These are phyloP conservation scores for Andrena minutula DNA, from an alignment of 2,888 invertebrate genomes.

Conservation along the genomic window DNA sequence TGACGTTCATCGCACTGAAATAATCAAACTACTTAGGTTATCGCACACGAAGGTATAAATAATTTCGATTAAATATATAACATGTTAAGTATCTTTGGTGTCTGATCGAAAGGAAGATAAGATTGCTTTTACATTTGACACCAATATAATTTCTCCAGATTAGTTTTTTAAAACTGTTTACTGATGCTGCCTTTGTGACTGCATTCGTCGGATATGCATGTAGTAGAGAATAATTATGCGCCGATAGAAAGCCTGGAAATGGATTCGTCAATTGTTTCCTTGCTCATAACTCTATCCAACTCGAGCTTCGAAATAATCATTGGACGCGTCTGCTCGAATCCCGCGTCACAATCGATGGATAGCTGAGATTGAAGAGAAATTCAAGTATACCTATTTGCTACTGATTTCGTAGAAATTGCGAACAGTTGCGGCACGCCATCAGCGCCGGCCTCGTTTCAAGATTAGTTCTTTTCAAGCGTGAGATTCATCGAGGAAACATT, in stretches of 20 bases:
- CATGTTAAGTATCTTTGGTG: no score
- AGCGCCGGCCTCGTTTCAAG: background rate
- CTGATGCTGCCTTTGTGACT: background rate
- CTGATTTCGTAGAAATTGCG: constrained; percentile 32
- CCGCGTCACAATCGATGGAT: constrained; percentile 19
- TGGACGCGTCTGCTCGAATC: constrained; percentile 3
- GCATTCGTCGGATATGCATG: background rate
- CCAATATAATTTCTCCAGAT: no score
- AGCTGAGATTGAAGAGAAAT: constrained; percentile 21
- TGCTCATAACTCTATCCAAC: background rate
- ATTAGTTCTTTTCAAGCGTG: constrained; percentile 11
- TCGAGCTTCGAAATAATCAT: constrained; percentile 14
- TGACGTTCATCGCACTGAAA: no score
- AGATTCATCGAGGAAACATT: background rate
- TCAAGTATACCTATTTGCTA: constrained; percentile 14
- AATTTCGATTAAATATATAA: no score
- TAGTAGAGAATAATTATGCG: constrained; percentile 3
- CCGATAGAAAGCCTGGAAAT: constrained; percentile 12
- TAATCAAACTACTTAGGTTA: no score
- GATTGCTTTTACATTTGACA: no score
- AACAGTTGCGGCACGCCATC: constrained; percentile 14
- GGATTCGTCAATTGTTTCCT: background rate
- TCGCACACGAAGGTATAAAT: no score
- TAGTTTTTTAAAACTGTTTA: no score
- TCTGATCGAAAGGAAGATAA: no score